Evolutionary conservation across 1,140 invertebrate genomes (phyloP).

Genomic region (Rhynchophorus ferrugineus): DNA sequence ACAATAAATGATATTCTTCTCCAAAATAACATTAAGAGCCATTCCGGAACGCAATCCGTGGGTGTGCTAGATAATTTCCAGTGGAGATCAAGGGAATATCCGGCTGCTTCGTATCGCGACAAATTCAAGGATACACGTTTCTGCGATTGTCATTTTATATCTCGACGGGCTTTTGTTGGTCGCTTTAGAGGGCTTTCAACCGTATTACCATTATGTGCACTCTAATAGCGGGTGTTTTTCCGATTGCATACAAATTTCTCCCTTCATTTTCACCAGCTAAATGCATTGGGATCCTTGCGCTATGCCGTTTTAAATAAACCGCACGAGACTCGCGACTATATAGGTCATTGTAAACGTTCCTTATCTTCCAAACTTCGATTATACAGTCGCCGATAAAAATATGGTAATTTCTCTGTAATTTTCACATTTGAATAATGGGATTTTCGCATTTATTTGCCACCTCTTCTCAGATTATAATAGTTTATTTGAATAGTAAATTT

Average conservation of each 20-base stretch:
- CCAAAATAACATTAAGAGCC: not conserved
- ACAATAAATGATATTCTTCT: not conserved
- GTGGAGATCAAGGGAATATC: conserved; percentile 15
- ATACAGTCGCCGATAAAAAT: too few species aligned
- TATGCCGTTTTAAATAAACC: too few species aligned
- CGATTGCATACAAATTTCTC: conserved; percentile 4
- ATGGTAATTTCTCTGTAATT: too few species aligned
- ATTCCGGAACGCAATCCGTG: conserved; percentile 4
- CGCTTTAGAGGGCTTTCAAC: conserved; percentile 6
- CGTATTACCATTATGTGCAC: conserved; percentile 10
- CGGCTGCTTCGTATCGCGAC: conserved; percentile 15
- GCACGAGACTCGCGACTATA: too few species aligned
- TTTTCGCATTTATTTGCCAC: too few species aligned
- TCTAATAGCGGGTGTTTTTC: not conserved
- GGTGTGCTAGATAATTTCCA: conserved; percentile 8
- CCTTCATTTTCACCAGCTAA: not conserved
- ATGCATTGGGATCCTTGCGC: not conserved
- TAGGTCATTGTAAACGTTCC: too few species aligned
- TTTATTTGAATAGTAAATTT: too few species aligned
- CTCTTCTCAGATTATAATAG: too few species aligned
- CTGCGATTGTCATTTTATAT: conserved; percentile 16
- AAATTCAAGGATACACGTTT: conserved; percentile 14
- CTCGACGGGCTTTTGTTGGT: conserved; percentile 9
- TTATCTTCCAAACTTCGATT: too few species aligned
- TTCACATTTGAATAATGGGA: too few species aligned